Percentiles rank a stretch among this genome's conserved stretches.
phyloP scores from a whole-genome alignment of 2,888 invertebrate species.

The Phalera bucephala region DNA sequence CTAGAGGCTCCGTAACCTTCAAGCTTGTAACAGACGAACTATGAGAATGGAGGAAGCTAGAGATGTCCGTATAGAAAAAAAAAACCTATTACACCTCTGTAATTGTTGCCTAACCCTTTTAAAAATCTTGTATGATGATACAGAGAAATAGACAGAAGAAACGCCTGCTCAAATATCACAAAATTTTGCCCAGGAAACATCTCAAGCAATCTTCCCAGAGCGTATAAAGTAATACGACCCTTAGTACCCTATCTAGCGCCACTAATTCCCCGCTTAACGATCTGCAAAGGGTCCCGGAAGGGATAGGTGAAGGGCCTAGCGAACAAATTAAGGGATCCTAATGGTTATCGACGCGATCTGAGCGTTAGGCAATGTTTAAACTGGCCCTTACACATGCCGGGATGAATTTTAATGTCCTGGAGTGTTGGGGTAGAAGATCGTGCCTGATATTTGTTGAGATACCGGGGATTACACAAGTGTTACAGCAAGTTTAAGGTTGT shows the following conservation, averaged over 20 bases:
- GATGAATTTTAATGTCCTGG: conserved; percentile 77
- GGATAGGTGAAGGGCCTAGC: conserved; percentile 76
- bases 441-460: not conserved
- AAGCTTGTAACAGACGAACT: too few species aligned
- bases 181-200: not conserved
- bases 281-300: conserved; percentile 77
- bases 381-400: conserved; percentile 59
- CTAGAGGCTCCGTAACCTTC: too few species aligned
- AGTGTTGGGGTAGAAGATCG: conserved; percentile 15
- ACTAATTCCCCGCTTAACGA: conserved; percentile 58
- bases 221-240: not conserved
- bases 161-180: not conserved
- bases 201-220: not conserved
- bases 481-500: conserved; percentile 2
- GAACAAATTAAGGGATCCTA: conserved; percentile 81
- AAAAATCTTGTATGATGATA: too few species aligned
- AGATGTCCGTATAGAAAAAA: too few species aligned
- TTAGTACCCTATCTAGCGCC: conserved; percentile 41
- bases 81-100: too few species aligned
- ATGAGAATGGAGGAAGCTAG: too few species aligned
- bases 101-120: too few species aligned
- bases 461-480: conserved; percentile 1
- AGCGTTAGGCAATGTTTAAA: conserved; percentile 58
- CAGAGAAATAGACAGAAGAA: too few species aligned
- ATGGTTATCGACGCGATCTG: conserved; percentile 77